Base-by-base conservation (phyloP, 2,113 vertebrate species). In the Cryptomyrus ogoouensis region DNA sequence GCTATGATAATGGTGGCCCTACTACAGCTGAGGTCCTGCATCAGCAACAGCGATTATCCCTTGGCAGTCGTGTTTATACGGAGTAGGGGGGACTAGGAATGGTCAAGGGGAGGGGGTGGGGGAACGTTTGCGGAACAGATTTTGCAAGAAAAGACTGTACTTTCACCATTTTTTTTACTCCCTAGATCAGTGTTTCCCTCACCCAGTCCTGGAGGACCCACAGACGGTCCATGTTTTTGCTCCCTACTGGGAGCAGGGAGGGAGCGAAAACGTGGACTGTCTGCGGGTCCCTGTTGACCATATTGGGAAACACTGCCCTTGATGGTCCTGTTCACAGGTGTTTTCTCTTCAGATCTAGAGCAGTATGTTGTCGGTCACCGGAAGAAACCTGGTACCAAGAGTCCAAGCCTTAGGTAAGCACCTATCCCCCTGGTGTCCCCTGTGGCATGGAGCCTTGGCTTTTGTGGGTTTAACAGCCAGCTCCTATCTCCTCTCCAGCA, bases 361-460 rank as follows among this genome's bases (percentile, higher is more conserved):
- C 95, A 96, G 49, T 97, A 97, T 50, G 90, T 96, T 92, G 88
- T 95, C 74, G 94, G 96, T 92, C 96, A 97, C 94, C 94, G 94
- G 91, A 98, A 98, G 93, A 99, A 98, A 90, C 96, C 95, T 80
- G 94, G 95, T 6, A 96, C 96, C 90, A 98, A 96, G 93, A 96
- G 94, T 93, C 96, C 96, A 83, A 92, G 95, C 94, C 93, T 94
- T 80, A 95, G 96, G 97, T 98, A 96, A 93, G 93, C 89, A 42
- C 0, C 1, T 9, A n/a, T 21, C 2, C 15, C 42, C 39, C 1
- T 17, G 6, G 6, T 15, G 7, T 24, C 12, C 80, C 39, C 83
- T 47, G 44, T 3, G 21, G 15, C 15, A 47, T 46, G 46, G 7
- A 47, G 83, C 15, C 62, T 8, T 12, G 24, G 24, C 74, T 80